Evolutionary conservation across 64 coral and sea anemone species (phyloP).

Genomic region (Porites australiensis): DNA sequence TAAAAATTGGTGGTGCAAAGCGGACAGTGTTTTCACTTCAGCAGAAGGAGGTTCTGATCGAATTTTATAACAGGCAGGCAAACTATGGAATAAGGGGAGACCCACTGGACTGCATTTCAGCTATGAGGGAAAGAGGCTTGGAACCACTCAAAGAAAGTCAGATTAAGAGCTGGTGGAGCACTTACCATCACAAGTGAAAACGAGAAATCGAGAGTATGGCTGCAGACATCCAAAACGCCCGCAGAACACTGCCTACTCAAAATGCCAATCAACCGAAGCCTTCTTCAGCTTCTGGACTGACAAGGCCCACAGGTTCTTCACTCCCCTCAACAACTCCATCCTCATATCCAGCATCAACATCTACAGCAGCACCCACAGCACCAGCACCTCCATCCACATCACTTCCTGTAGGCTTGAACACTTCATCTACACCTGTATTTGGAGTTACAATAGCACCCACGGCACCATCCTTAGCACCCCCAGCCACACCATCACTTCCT

Average conservation of each 20-base stretch:
- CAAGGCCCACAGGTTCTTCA: background rate
- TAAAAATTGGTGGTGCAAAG: too few species aligned
- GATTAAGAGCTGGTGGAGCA: conserved; percentile 26
- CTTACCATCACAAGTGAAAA: background rate
- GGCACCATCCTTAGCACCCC: background rate
- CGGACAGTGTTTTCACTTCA: too few species aligned
- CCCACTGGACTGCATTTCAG: background rate
- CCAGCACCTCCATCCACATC: background rate
- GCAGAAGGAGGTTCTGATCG: too few species aligned
- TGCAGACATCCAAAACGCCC: background rate
- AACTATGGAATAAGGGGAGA: conserved; percentile 4
- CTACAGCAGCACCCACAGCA: background rate
- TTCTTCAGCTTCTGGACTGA: background rate
- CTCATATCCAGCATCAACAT: background rate
- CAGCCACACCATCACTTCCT: background rate
- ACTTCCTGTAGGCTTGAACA: too few species aligned
- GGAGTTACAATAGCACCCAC: background rate
- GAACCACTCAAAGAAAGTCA: background rate
- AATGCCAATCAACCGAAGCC: background rate
- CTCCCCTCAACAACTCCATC: background rate
- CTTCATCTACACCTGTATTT: background rate
- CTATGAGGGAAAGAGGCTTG: background rate
- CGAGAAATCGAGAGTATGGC: conserved; percentile 11
- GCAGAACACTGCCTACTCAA: background rate
- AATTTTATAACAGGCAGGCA: background rate